Evolutionary conservation across 2,888 invertebrate genomes (phyloP).

Genomic region (Epinotia ramella): DNA sequence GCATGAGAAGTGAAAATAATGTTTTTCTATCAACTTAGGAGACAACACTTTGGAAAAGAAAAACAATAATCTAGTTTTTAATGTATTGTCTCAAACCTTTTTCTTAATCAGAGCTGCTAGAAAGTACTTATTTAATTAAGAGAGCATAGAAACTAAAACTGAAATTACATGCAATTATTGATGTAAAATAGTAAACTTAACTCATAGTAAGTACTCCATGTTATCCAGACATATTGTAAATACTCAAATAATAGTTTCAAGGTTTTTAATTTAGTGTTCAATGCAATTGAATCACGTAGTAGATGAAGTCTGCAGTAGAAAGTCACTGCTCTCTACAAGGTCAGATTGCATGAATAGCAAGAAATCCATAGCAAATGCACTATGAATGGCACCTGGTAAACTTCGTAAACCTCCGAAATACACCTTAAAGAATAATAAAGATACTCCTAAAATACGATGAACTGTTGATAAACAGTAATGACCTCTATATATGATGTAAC

Average conservation of each 20-base stretch:
- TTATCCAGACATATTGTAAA: not conserved
- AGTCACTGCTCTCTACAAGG: constrained; percentile 38
- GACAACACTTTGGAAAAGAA: too few relatives aligned
- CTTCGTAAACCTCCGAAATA: constrained; percentile 31
- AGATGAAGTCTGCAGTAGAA: constrained; percentile 34
- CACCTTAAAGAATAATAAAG: constrained; percentile 48
- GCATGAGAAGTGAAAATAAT: too few relatives aligned
- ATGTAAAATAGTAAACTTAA: not conserved
- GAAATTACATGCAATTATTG: not conserved
- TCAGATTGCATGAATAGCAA: constrained; percentile 41
- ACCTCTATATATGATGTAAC: constrained; percentile 81
- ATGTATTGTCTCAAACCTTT: too few relatives aligned
- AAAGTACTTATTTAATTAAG: too few relatives aligned
- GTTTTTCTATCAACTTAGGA: too few relatives aligned
- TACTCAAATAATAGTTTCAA: not conserved
- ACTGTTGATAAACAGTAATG: constrained; percentile 82
- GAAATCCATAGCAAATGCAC: constrained; percentile 28
- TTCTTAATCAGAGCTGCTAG: too few relatives aligned
- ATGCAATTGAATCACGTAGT: constrained; percentile 8
- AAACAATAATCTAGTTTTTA: too few relatives aligned
- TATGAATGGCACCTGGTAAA: constrained; percentile 5
- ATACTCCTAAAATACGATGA: constrained; percentile 58
- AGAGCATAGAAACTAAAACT: too few relatives aligned
- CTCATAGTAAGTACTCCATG: not conserved
- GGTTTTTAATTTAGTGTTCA: not conserved